phyloP scores from a whole-genome alignment of 2,113 vertebrate genomes.

The Mustelus asterias region DNA sequence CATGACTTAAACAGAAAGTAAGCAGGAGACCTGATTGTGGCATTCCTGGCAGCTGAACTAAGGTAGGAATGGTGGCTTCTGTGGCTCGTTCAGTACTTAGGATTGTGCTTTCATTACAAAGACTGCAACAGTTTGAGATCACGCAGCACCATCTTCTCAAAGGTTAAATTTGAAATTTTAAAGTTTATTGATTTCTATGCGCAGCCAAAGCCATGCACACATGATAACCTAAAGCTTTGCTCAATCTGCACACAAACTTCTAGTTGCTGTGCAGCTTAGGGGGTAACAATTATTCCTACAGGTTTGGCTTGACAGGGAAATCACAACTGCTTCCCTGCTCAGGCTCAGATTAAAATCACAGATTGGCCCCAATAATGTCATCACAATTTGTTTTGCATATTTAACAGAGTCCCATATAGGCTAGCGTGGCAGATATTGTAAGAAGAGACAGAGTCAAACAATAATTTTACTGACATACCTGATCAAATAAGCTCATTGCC shows the following conservation, averaged over 20 bases:
- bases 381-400: neutral
- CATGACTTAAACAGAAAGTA: neutral
- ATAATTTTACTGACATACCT: conserved; percentile 58
- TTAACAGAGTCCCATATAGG: neutral
- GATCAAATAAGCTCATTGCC: conserved; percentile 85
- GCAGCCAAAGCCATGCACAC: neutral
- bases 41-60: neutral
- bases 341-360: neutral
- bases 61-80: neutral
- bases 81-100: too few relatives aligned
- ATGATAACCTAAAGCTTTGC: neutral
- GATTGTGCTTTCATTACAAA: too few relatives aligned
- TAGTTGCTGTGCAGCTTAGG: neutral
- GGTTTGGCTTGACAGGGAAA: neutral
- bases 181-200: neutral
- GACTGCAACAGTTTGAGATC: too few relatives aligned
- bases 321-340: neutral
- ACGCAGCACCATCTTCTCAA: too few relatives aligned
- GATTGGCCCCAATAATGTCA: neutral
- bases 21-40: neutral
- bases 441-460: neutral
- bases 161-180: too few relatives aligned
- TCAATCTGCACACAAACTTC: neutral
- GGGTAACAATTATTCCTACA: neutral
- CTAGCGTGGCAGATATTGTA: neutral